Evolutionary conservation across 2,113 vertebrate species (phyloP).

Genomic region (Paradisaea rubra): DNA sequence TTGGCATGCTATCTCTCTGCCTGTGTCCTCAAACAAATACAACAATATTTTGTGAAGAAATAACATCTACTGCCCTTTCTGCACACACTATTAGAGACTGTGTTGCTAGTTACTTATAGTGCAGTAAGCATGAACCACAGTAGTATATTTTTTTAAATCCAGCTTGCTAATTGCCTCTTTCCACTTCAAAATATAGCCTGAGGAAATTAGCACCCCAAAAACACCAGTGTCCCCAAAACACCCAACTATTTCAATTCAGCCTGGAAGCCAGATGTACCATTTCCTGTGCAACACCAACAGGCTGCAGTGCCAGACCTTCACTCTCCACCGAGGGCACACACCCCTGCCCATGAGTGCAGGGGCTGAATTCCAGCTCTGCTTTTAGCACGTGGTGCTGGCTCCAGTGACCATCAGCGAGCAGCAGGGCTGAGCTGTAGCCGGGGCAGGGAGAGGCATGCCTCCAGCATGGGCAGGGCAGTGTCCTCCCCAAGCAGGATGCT

Average conservation of each 20-base stretch:
- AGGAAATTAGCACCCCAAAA: neutral
- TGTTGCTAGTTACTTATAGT: neutral
- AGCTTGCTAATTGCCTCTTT: neutral
- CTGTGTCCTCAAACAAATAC: neutral
- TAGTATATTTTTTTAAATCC: neutral
- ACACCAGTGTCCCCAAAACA: fast-evolving
- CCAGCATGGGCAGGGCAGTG: neutral
- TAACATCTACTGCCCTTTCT: neutral
- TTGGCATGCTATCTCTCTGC: neutral
- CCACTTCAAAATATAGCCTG: neutral
- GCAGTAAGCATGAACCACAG: neutral
- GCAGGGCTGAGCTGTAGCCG: neutral
- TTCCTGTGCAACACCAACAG: neutral
- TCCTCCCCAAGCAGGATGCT: neutral
- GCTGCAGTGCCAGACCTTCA: neutral
- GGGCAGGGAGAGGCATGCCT: neutral
- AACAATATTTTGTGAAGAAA: neutral
- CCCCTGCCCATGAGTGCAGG: neutral
- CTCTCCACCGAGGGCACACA: fast-evolving
- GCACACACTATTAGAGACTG: neutral
- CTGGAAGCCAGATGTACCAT: neutral
- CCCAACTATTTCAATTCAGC: neutral
- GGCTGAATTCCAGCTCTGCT: neutral
- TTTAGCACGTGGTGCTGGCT: neutral
- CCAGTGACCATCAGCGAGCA: fast-evolving